Conservation (phyloP, 2,888 invertebrate genomes). For the Acheta domesticus region DNA sequence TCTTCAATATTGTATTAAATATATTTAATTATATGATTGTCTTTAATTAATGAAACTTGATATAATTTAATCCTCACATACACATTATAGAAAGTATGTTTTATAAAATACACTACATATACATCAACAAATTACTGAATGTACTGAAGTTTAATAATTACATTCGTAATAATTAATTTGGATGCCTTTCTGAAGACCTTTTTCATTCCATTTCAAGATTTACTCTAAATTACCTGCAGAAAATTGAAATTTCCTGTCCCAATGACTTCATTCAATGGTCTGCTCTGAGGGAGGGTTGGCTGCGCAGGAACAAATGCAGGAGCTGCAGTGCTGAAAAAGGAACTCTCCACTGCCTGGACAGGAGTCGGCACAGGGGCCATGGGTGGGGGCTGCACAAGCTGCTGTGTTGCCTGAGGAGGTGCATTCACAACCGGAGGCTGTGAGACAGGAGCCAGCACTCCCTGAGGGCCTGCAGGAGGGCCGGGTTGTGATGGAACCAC, state of each 20-base stretch:
- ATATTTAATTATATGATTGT: too few relatives aligned
- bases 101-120: too few relatives aligned
- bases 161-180: too few relatives aligned
- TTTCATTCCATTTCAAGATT: too few relatives aligned
- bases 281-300: constrained; percentile 24
- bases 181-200: too few relatives aligned
- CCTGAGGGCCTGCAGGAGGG: constrained; percentile 38
- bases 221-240: constrained; percentile 33
- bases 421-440: constrained; percentile 44
- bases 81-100: too few relatives aligned
- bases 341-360: constrained; percentile 45
- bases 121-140: too few relatives aligned
- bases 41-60: too few relatives aligned
- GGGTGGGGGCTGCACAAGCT: constrained; percentile 42
- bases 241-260: constrained; percentile 38
- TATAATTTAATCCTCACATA: too few relatives aligned
- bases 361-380: constrained; percentile 44
- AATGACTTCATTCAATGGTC: constrained; percentile 38
- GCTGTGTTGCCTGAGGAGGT: constrained; percentile 40
- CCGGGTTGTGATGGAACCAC: not conserved
- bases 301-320: constrained; percentile 26
- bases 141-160: too few relatives aligned
- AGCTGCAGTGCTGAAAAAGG: constrained; percentile 42
- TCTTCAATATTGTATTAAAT: too few relatives aligned
- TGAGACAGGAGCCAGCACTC: constrained; percentile 44